Base-by-base conservation (phyloP, 2,113 vertebrate genomes). In the Raja brachyura region DNA sequence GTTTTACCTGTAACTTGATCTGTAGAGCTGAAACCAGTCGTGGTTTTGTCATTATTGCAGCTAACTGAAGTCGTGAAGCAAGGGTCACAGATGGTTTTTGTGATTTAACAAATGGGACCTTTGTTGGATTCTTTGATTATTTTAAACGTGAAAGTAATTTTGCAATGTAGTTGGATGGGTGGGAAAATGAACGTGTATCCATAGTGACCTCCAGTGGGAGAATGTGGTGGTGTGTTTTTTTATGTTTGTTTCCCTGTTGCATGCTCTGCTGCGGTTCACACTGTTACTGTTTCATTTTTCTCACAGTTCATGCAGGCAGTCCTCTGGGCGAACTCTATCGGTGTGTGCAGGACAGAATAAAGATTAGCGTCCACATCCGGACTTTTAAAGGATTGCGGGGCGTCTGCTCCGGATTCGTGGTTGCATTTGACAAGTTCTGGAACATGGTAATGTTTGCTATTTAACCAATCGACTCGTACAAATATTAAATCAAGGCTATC, bases 351-450 rank as follows among this genome's bases (percentile, higher is more conserved):
- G 97, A 99, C 66, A 96, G 97, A 20, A 96, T 99, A 79, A 96
- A 97, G 86, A 98, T 99, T 93, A 97, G 97, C 18, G 98, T 99
- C 94, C 98, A 99, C 94, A 97, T 99, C 94, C 97, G 99, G 94
- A 98, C 98, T 78, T 99, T 99, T 95, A 99, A 99, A 94, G 99
- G 99, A 0, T 97, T 99, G 68, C 97, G 98, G 3, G 99, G 99
- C 0, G 97, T 99, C 93, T 99, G 99, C 94, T 97, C 97, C 0
- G 99, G 99, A 76, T 99, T 99, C 93, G 94, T 99, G 5, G 97
- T 99, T 59, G 98, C 98, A 31, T 99, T 99, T 75, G 99, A 99
- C 96, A 99, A 99, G 94, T 99, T 98, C 96, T 99, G 99, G 99
- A 99, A 99, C 96, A 97, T 99, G 98, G 99, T 99, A 97, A 96